Conservation (phyloP, 2,797 vertebrate species). For the Carduelis carduelis region DNA sequence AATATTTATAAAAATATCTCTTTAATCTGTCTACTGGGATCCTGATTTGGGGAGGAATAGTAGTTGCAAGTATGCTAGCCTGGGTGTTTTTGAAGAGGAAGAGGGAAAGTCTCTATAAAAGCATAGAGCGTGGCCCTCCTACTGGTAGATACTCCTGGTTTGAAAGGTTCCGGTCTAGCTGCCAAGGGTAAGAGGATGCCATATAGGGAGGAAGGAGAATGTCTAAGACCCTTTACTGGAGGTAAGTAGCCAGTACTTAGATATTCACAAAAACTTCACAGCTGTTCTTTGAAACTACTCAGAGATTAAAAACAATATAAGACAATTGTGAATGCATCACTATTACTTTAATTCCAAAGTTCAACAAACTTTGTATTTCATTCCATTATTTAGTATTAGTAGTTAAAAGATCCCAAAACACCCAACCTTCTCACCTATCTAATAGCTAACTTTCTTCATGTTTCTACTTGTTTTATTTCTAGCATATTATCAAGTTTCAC, state of each 20-base stretch:
- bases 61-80: neutral
- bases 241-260: constrained; percentile 32
- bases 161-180: neutral
- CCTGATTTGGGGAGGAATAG: neutral
- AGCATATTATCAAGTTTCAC: constrained; percentile 88
- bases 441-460: neutral
- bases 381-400: constrained; percentile 36
- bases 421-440: neutral
- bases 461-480: constrained; percentile 70
- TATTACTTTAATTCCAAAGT: neutral
- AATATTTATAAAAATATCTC: neutral
- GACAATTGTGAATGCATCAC: neutral
- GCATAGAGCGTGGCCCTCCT: neutral
- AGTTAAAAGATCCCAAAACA: neutral
- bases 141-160: neutral
- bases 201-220: neutral
- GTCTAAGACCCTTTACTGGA: neutral
- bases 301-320: neutral
- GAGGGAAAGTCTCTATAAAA: neutral
- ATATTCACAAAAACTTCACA: neutral
- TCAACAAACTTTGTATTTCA: constrained; percentile 11
- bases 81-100: neutral
- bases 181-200: neutral
- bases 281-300: neutral
- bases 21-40: neutral